Base-by-base conservation (phyloP, 23 tunicate species). In the Styela plicata region DNA sequence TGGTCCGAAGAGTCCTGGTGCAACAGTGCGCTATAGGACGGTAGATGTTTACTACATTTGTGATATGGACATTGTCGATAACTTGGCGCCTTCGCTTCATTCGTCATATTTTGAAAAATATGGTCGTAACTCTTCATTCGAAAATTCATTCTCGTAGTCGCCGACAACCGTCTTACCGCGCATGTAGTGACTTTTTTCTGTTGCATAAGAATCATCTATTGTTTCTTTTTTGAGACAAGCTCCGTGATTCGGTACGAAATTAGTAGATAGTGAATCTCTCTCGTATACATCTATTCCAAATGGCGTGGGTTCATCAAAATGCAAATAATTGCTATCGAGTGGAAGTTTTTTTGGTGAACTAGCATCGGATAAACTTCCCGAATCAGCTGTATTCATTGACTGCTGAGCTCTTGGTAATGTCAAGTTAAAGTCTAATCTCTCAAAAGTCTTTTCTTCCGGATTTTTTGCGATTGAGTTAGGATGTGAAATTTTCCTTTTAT, bases 391-490 rank as follows among this genome's bases (percentile, higher is more conserved):
- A 36, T 70, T n/a, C 19, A 29, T 7, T 7, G 44, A 36, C 18
- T 44, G 83, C 23, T 33, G 78, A 35, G 69, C 63, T n/a, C 80
- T 83, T 29, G 84, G 81, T 53, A 73, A 37, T 20, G 87, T 88
- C 67, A 88, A 36, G 33, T 80, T 73, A 7, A 88, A 79, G 76
- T 88, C 88, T 28, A 88, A 77, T 26, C 86, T 87, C 63, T 88
- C 93, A 52, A 88, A 88, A 20, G 93, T 88, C 61, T 23, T 80
- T 63, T 88, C 93, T 44, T 71, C 69, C 1, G 93, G 93, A 69
- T 87, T 87, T 73, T 76, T 87, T 65, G 82, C 86, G 35, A 82
- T 31, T 7, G 57, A 44, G 0, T 33, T 78, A 1, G 91, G 68
- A 3, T 87, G 86, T n/a, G 74, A 74, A 1, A 53, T 63, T 25